Conservation (phyloP, 1,140 invertebrate species). For the Mercenaria mercenaria region DNA sequence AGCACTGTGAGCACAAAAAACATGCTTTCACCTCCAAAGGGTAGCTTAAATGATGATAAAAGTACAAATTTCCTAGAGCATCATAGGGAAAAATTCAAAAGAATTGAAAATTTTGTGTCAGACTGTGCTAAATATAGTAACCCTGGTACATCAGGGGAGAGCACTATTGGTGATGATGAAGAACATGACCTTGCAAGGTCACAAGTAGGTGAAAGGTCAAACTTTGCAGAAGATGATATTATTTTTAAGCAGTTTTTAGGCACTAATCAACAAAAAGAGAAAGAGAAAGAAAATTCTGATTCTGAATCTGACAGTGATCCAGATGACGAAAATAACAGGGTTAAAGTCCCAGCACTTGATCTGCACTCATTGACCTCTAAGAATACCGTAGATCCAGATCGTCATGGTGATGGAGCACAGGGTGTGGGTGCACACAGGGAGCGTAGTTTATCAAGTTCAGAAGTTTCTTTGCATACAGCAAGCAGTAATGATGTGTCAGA, state of each 20-base stretch:
- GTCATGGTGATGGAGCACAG: not conserved
- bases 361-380: constrained; percentile 48
- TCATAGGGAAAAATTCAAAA: constrained; percentile 43
- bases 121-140: constrained; percentile 64
- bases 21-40: not conserved
- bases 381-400: not conserved
- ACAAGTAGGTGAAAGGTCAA: not conserved
- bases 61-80: not conserved
- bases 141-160: constrained; percentile 48
- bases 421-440: not conserved
- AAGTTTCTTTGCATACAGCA: constrained; percentile 54
- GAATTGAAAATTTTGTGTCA: constrained; percentile 62
- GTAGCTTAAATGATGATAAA: not conserved
- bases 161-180: constrained; percentile 27
- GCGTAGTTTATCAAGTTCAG: constrained; percentile 57
- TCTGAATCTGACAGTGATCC: constrained; percentile 27
- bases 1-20: not conserved
- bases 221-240: not conserved
- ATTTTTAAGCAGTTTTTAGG: constrained; percentile 4
- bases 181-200: constrained; percentile 28
- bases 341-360: constrained; percentile 47
- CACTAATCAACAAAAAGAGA: not conserved
- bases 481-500: constrained; percentile 64
- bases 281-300: not conserved
- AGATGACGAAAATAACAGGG: not conserved